Percentiles rank a stretch among this genome's conserved stretches.
These are phyloP conservation scores for Bos taurus DNA, from an alignment of 2,113 vertebrate species.

Conservation along the genomic window DNA sequence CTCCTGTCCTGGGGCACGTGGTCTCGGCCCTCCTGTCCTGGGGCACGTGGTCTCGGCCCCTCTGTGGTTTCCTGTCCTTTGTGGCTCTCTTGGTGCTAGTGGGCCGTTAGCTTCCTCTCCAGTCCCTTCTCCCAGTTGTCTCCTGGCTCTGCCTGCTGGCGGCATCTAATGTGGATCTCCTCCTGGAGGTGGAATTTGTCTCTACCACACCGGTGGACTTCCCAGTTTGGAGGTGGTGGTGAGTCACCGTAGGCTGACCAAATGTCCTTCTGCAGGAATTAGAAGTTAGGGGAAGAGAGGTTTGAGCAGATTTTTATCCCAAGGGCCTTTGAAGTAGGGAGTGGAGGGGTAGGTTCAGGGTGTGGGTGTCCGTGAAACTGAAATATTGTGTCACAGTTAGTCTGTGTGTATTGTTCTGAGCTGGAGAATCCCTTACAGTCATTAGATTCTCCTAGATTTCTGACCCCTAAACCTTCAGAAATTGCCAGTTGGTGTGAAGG, in stretches of 20 bases:
- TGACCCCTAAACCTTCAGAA: neutral
- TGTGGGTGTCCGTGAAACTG: neutral
- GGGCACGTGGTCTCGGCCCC: neutral
- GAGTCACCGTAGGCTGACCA: neutral
- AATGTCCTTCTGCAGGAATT: neutral
- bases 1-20: neutral
- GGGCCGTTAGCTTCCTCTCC: neutral
- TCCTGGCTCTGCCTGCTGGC: rapidly evolving
- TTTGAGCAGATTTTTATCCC: neutral
- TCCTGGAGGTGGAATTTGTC: neutral
- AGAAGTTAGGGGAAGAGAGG: neutral
- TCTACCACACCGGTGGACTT: neutral
- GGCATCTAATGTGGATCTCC: neutral
- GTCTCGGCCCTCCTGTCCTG: neutral
- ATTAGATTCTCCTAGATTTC: neutral
- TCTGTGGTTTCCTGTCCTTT: neutral
- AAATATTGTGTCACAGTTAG: neutral
- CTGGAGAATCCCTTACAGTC: neutral
- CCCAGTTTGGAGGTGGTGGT: neutral
- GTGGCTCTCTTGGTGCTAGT: neutral
- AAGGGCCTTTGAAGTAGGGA: neutral
- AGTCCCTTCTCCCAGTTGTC: neutral
- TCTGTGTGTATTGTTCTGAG: neutral
- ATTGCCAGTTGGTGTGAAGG: neutral
- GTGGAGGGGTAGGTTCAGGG: neutral